phyloP scores from a whole-genome alignment of 1,140 invertebrate species.

The Procambarus virginalis region DNA sequence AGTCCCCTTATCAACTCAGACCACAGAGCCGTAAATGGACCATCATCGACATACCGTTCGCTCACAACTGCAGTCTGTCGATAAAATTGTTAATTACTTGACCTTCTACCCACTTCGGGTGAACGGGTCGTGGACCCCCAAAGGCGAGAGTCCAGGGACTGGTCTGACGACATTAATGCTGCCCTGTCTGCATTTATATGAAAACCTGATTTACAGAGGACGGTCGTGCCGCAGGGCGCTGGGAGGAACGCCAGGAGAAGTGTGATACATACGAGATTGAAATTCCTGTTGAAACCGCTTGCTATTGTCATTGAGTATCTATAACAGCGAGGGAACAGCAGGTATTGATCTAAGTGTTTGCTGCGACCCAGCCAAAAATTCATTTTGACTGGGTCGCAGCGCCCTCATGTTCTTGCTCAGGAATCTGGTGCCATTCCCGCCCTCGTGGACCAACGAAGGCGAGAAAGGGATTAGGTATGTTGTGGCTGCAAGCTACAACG shows the following conservation, averaged over 20 bases:
- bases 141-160: slow-evolving; percentile 4
- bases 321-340: too few relatives aligned
- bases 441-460: too few relatives aligned
- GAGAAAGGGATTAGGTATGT: too few relatives aligned
- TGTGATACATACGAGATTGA: too few relatives aligned
- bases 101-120: slow-evolving; percentile 20
- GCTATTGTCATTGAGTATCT: neutral
- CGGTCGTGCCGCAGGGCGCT: too few relatives aligned
- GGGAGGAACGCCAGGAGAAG: neutral
- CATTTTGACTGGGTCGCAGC: too few relatives aligned
- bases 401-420: too few relatives aligned
- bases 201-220: neutral
- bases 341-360: too few relatives aligned
- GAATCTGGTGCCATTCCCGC: too few relatives aligned
- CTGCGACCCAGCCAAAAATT: too few relatives aligned
- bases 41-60: neutral
- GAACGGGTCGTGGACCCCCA: slow-evolving; percentile 33
- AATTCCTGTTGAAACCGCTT: neutral
- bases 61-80: neutral
- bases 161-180: slow-evolving; percentile 29
- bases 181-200: neutral
- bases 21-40: neutral
- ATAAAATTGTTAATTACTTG: slow-evolving; percentile 28
- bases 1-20: neutral
- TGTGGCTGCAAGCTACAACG: too few relatives aligned